Evolutionary conservation across 2,888 invertebrate species (phyloP), one percentile per base, ranked within the genome.

Genomic region (Phorcus lineatus): DNA sequence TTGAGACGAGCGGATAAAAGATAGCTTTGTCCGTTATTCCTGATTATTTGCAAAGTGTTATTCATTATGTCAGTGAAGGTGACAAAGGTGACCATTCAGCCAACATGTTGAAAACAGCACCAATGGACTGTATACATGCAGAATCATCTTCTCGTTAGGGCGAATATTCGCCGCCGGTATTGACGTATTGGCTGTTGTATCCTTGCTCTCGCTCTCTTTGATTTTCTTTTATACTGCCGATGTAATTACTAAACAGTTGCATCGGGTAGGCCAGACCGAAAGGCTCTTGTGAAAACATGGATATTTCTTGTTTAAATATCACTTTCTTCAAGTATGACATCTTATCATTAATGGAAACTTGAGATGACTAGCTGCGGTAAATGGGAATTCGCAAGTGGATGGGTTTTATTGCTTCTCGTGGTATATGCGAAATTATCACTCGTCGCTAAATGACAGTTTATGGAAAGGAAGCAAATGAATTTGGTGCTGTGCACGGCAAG

Each of bases 261-360:
- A n/a, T 11, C 36, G 36, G 9, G 19, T n/a, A 17, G 36, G 31
- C n/a, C 70, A 40, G 40, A 36, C 40, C 70, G 19, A 11, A 36
- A 70, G 70, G 36, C 70, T 70, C 70, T 40, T 70, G 70, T 36
- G 70, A 70, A 70, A n/a, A 36, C 70, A 19, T 40, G 70, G 70
- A 70, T 70, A 70, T 70, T 70, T 70, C 70, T 70, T 70, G 36
- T 70, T 70, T 70, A 70, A 70, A 70, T 70, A 70, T 40, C 40
- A 36, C 70, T 70, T 70, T 40, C 62, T 19, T 70, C 70, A 36
- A 70, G 70, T 70, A 70, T 70, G 70, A 70, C 70, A 70, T 70
- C 36, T 70, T 70, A 70, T 70, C 70, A 70, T 70, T 70, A 70
- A 70, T 70, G 70, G 40, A 70, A 13, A 36, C 70, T 70, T 13